Evolutionary conservation across 2,797 vertebrate genomes (phyloP), one percentile per base, ranked within the genome.

Genomic region (Lutjanus campechanus): DNA sequence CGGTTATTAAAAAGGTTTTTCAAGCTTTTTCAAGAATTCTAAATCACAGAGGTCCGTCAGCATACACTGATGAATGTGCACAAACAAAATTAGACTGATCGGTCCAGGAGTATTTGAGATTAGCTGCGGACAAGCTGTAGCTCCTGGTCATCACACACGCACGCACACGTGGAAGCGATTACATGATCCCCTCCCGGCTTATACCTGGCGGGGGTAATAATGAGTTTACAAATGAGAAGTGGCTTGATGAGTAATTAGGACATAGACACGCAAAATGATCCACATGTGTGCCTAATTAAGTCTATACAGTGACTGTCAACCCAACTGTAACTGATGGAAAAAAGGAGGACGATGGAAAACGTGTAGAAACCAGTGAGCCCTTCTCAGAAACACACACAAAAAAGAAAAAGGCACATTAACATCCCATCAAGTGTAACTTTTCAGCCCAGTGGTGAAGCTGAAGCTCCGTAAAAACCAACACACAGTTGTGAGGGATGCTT

Each of bases 291-390:
- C 25, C 7, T n/a, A 20, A 72, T 56, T 41, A 69, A 64, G 50
- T 59, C 40, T 46, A 7, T 54, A 16, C 47, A 41, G 12, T 55
- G 64, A 29, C 44, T 53, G 55, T 61, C 46, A 53, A 13, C 46
- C 12, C 22, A 59, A 58, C 55, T 51, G 20, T 12, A 36, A 36
- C 29, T 36, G 49, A 58, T 41, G 44, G 20, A 65, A 49, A 61
- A 55, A 56, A 25, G 41, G 41, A 25, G 36, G 40, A 46, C 22
- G 22, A 68, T 43, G 50, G 69, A 65, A 67, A 73, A 53, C 41
- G 16, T n/a, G 20, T 13, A 49, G 51, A 63, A 58, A 76, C 17
- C 44, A 54, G 12, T 16, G 54, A n/a, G 25, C 17, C 13, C 11
- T 16, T 36, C n/a, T 50, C 15, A 44, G n/a, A 43, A 36, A 16